Base-by-base conservation (phyloP, 2,888 invertebrate species). In the Conus canariensis region DNA sequence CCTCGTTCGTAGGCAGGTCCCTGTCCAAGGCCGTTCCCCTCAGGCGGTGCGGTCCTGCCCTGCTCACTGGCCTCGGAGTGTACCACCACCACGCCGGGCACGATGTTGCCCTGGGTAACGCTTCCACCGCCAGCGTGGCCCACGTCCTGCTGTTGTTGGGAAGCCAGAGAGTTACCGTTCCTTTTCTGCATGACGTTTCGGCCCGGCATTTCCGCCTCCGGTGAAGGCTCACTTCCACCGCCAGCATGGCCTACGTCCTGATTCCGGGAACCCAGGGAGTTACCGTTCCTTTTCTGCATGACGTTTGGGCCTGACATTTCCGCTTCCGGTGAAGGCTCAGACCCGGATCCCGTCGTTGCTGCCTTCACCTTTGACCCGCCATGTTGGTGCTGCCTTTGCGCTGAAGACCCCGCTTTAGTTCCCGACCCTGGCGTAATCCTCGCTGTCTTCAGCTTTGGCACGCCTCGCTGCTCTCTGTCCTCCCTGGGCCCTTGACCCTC, bases 271-370 rank as follows among this genome's bases (percentile, higher is more conserved):
- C n/a, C 22, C 12, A 22, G 30, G 12, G 77, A 30, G 77, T 80
- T 16, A 30, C 30, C 74, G 56, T 87, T 87, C 74, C 70, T 14
- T 60, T 86, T 87, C 87, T 87, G 45, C 74, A 87, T 16, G 6
- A 56, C 14, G n/a, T 60, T 45, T 67, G 59, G 12, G 12, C 60
- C 60, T 6, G 30, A 10, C 30, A 60, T 14, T 19, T 45, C 83
- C 9, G 12, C 30, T 22, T 45, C 58, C 30, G 45, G 45, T 45
- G 45, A 45, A 45, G 45, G 45, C 45, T 45, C 45, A 19, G 45
- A 45, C 45, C 45, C 45, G 4, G 45, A 4, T 45, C 45, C 45
- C 4, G 45, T 45, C 45, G 45, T 45, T 45, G 45, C 45, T 4
- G 45, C 45, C 45, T 45, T 45, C 45, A 45, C 45, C 45, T 45